Percentiles rank a stretch among this genome's conserved stretches.
phyloP scores from a whole-genome alignment of 2,113 vertebrate species.

The Boulengerochromis microlepis region DNA sequence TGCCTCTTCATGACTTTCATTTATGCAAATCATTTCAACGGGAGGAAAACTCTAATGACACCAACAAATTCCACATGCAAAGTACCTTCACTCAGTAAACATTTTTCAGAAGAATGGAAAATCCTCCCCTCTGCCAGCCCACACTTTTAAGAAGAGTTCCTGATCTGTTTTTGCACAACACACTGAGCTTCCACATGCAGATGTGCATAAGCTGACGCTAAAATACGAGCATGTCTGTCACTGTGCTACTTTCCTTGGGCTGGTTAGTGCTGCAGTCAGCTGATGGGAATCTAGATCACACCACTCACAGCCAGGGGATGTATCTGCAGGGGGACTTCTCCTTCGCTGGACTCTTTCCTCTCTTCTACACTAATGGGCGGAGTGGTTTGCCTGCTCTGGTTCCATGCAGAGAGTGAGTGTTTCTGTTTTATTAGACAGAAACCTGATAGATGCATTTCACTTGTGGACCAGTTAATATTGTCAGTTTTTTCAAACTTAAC shows the following conservation, averaged over 20 bases:
- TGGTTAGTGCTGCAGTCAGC: conserved; percentile 3
- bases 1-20: background rate
- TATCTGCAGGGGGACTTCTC: conserved; percentile 69
- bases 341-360: conserved; percentile 76
- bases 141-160: background rate
- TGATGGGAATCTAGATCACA: conserved; percentile 22
- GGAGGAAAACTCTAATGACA: background rate
- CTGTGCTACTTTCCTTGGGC: background rate
- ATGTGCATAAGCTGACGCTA: background rate
- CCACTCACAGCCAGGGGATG: conserved; percentile 44
- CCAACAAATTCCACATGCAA: conserved; percentile 61
- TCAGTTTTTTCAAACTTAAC: background rate
- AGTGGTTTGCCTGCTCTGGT: conserved; percentile 39
- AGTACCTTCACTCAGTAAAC: conserved; percentile 3
- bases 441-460: background rate
- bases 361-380: conserved; percentile 49
- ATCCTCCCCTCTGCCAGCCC: background rate
- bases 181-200: background rate
- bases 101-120: conserved; percentile 44
- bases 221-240: background rate
- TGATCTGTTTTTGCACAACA: background rate
- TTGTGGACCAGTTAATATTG: background rate
- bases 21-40: conserved; percentile 2
- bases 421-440: background rate
- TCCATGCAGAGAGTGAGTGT: conserved; percentile 59